Base-by-base conservation (phyloP, 2,888 invertebrate species). In the Parelbella ahira region DNA sequence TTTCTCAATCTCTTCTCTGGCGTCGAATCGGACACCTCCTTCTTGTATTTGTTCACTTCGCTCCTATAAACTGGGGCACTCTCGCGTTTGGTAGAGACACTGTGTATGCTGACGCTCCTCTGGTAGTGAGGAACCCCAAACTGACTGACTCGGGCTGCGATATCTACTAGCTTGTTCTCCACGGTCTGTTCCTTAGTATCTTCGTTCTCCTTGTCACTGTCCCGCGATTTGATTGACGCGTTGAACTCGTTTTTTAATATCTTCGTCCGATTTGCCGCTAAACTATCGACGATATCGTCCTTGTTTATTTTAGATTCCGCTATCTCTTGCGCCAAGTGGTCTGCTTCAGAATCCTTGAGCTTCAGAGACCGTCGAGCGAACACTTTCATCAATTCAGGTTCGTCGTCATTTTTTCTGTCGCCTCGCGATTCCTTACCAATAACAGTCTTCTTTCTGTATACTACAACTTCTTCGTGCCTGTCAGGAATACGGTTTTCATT, bases 281-380 rank as follows among this genome's bases (percentile, higher is more conserved):
- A 60, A 7, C 29, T 43, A 8, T 68, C 64, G 8, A 59, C 60
- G 0, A 45, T 36, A 43, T 83, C 82, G 9, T 82, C 80, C 42
- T 67, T 69, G 10, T 71, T 60, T 4, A 19, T 8, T 43, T 43
- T 43, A 11, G 75, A 74, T 18, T 86, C 80, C 0, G 90, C 76
- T 20, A 90, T 88, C 49, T 91, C 90, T 47, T 90, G 89, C 7
- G 90, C 88, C 44, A 92, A 75, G 24, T 75, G 77, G 44, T 91
- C 91, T 0, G 86, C 88, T 56, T 93, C 93, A 2, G 79, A 78
- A 56, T 94, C 93, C 77, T 93, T 93, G n/a, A 93, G 81, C 76
- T 94, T 94, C 0, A 94, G 77, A n/a, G 94, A 94, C 43, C 94
- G 80, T 25, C 94, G 82, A 0, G 94, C 94, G 64, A 94, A 94